Conservation (phyloP, 2,888 invertebrate species). For the Ophion costatus region DNA sequence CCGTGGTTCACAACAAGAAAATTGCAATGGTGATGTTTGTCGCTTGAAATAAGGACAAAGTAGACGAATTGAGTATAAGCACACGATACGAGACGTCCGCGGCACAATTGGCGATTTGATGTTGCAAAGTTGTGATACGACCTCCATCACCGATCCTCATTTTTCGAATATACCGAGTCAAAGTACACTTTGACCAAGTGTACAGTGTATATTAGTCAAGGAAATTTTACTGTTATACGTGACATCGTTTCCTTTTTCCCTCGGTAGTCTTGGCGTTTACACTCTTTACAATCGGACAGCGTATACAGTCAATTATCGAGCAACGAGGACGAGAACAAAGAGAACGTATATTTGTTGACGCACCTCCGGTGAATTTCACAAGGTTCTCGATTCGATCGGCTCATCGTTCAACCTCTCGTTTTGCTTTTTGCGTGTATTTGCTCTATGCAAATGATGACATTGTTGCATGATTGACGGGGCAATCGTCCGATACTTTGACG, state of each 20-base stretch:
- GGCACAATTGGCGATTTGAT: no score
- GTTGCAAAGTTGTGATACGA: not conserved
- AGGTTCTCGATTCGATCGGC: conserved; percentile 24
- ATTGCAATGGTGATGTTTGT: not conserved
- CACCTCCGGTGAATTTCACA: conserved; percentile 47
- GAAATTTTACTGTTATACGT: not conserved
- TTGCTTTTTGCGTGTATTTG: conserved; percentile 11
- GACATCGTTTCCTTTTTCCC: not conserved
- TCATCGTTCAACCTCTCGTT: conserved; percentile 18
- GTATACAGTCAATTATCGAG: conserved; percentile 21
- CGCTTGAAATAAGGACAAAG: not conserved
- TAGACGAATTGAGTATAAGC: not conserved
- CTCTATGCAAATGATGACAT: conserved; percentile 52
- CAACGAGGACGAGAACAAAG: conserved; percentile 24
- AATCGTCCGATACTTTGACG: not conserved
- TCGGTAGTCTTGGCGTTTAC: not conserved
- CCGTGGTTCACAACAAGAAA: not conserved
- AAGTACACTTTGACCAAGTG: not conserved
- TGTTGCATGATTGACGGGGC: conserved; percentile 26
- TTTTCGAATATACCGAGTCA: not conserved
- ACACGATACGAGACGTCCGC: not conserved
- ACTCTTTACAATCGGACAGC: not conserved
- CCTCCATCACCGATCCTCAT: not conserved
- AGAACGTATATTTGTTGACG: conserved; percentile 24
- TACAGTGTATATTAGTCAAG: not conserved